Evolutionary conservation across 1,140 invertebrate genomes (phyloP).

Genomic region (Lordiphosa clarofinis): DNA sequence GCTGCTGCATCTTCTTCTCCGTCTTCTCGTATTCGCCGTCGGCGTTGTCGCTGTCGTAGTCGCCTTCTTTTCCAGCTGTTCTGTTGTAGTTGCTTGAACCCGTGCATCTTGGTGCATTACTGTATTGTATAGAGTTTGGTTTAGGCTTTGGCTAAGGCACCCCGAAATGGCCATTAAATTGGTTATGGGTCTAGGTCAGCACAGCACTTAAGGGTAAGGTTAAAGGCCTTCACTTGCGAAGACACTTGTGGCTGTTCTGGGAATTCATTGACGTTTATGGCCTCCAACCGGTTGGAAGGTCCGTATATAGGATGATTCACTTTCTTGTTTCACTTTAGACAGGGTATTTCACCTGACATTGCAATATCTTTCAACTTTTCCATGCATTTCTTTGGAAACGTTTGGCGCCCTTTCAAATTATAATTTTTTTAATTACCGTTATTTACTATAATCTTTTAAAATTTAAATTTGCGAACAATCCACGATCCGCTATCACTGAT

Average conservation of each 20-base stretch:
- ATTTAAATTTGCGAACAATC: slow-evolving; percentile 15
- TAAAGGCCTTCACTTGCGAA: no score
- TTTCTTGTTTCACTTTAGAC: not conserved
- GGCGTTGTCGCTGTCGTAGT: slow-evolving; percentile 11
- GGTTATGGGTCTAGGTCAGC: not conserved
- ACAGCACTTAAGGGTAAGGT: not conserved
- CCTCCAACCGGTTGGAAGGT: slow-evolving; percentile 28
- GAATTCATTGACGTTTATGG: slow-evolving; percentile 5
- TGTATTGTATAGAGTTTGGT: slow-evolving; percentile 18
- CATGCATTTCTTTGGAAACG: no score
- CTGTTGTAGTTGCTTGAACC: slow-evolving; percentile 28
- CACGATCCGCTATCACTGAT: slow-evolving; percentile 12
- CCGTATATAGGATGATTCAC: slow-evolving; percentile 28
- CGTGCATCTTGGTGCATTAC: slow-evolving; percentile 73
- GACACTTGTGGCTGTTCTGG: not conserved
- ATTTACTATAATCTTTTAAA: slow-evolving; percentile 11
- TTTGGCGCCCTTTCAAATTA: no score
- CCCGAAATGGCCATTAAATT: slow-evolving; percentile 44
- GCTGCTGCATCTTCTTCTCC: slow-evolving; percentile 24
- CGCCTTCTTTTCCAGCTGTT: slow-evolving; percentile 51
- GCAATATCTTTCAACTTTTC: not conserved
- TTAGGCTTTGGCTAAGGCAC: slow-evolving; percentile 16
- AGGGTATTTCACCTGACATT: slow-evolving; percentile 29
- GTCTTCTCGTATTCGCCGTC: not conserved
- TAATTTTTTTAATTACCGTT: slow-evolving; percentile 26